phyloP scores from a whole-genome alignment of 2,797 vertebrate genomes.

The Bradypodion ventrale region DNA sequence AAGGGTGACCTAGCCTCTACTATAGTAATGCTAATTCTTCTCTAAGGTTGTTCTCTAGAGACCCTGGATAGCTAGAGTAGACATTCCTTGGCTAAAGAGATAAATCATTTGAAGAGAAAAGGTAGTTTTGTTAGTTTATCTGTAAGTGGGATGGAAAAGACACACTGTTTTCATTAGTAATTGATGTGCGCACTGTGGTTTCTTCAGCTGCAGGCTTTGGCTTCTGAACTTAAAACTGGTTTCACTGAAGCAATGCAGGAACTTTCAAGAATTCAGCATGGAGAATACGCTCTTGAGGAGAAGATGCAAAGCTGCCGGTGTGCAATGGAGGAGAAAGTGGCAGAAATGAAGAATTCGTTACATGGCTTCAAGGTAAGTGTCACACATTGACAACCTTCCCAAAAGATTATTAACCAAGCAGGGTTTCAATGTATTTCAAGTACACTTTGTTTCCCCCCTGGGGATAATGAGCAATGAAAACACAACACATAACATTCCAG shows the following conservation, averaged over 20 bases:
- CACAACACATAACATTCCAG: neutral
- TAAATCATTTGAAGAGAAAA: neutral
- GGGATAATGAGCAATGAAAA: neutral
- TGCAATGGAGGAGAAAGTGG: constrained; percentile 91
- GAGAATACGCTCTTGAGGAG: constrained; percentile 87
- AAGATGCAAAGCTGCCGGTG: constrained; percentile 86
- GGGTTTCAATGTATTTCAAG: neutral
- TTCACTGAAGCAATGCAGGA: constrained; percentile 88
- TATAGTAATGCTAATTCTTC: neutral
- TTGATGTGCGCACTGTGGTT: constrained; percentile 20
- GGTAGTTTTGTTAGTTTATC: neutral
- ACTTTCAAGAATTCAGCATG: constrained; percentile 85
- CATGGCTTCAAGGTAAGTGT: constrained; percentile 90
- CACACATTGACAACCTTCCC: neutral
- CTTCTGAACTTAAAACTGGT: constrained; percentile 89
- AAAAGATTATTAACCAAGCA: neutral
- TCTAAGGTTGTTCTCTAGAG: neutral
- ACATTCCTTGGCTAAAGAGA: neutral
- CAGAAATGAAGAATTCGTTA: constrained; percentile 91
- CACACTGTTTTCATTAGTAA: neutral
- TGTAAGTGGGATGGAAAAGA: constrained; percentile 24
- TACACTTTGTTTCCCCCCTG: neutral
- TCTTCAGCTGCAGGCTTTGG: constrained; percentile 90
- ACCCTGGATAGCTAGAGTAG: neutral
- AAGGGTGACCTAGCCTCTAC: too few relatives aligned